A percentile compares a stretch with the other conserved stretches of the same genome.
Conservation (phyloP, 2,888 invertebrate species). For the Anagyrus pseudococci region DNA sequence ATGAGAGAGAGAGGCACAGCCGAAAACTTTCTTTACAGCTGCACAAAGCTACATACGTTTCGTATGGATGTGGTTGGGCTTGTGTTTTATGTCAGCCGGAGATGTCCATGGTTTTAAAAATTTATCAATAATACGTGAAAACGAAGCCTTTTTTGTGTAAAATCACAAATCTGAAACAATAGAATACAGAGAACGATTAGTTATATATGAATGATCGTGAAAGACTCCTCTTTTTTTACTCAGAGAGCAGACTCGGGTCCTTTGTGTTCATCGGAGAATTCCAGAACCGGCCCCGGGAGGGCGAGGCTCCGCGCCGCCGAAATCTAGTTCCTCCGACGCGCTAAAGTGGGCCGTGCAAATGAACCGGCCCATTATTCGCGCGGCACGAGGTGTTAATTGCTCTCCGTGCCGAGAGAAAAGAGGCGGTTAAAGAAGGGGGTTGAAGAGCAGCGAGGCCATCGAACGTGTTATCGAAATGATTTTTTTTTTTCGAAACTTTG, state of each 20-base stretch:
- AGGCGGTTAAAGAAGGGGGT: not conserved
- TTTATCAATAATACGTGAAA: not conserved
- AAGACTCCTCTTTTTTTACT: not conserved
- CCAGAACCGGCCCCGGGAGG: not conserved
- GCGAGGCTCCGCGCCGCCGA: not conserved
- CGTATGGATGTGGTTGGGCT: not conserved
- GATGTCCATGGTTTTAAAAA: not conserved
- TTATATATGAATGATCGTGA: too few relatives aligned
- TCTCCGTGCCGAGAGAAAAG: not conserved
- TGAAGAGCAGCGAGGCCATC: not conserved
- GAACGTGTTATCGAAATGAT: not conserved
- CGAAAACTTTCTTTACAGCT: too few relatives aligned
- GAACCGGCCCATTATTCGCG: slow-evolving; percentile 44
- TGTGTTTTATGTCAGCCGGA: not conserved
- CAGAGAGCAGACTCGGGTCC: not conserved
- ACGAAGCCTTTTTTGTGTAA: too few relatives aligned
- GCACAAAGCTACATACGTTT: slow-evolving; percentile 24
- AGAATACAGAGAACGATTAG: too few relatives aligned
- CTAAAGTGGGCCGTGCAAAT: slow-evolving; percentile 55
- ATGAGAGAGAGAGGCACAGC: too few relatives aligned
- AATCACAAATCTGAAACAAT: too few relatives aligned
- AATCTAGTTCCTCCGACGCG: not conserved
- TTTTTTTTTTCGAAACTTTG: too few relatives aligned
- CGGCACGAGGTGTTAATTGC: slow-evolving; percentile 29
- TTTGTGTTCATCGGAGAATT: not conserved